A percentile compares a stretch with the other conserved stretches of the same genome.
Evolutionary conservation across 2,888 invertebrate genomes (phyloP).

Genomic region (Synergus umbraculus): DNA sequence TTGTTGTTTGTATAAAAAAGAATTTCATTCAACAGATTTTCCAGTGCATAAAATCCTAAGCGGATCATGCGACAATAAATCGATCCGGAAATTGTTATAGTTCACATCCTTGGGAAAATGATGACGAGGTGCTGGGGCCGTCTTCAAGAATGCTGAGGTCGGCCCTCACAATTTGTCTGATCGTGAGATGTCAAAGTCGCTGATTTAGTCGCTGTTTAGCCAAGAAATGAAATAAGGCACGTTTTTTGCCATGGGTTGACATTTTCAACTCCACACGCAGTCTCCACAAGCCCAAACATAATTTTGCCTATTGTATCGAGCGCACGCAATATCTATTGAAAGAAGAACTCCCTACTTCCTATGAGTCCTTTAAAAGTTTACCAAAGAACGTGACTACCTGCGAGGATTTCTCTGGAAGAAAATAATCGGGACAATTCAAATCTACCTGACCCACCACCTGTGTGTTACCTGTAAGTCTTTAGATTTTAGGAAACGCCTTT

Average conservation of each 20-base stretch:
- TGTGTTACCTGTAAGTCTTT: neutral
- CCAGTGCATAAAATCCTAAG: neutral
- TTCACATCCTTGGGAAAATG: slow-evolving; percentile 18
- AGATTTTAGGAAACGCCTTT: neutral
- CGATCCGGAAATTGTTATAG: neutral
- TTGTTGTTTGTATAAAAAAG: too few species aligned
- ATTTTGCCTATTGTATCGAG: neutral
- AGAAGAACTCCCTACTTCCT: neutral
- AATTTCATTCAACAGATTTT: neutral
- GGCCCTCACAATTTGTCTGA: slow-evolving; percentile 18
- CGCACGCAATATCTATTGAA: slow-evolving; percentile 1
- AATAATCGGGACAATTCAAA: neutral
- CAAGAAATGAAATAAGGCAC: slow-evolving; percentile 23
- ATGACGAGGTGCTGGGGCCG: slow-evolving; percentile 4
- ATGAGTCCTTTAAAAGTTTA: neutral
- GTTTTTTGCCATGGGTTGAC: slow-evolving; percentile 9
- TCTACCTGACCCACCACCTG: slow-evolving; percentile 6
- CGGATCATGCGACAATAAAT: neutral
- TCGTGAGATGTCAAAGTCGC: slow-evolving; percentile 31
- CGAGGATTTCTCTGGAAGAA: neutral
- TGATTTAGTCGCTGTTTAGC: slow-evolving; percentile 25
- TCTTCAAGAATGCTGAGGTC: slow-evolving; percentile 26
- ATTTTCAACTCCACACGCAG: slow-evolving; percentile 7
- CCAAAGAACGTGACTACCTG: neutral
- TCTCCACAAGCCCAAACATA: slow-evolving; percentile 1